Conservation (phyloP, 2,888 invertebrate species). For the Phyto melanocephala region DNA sequence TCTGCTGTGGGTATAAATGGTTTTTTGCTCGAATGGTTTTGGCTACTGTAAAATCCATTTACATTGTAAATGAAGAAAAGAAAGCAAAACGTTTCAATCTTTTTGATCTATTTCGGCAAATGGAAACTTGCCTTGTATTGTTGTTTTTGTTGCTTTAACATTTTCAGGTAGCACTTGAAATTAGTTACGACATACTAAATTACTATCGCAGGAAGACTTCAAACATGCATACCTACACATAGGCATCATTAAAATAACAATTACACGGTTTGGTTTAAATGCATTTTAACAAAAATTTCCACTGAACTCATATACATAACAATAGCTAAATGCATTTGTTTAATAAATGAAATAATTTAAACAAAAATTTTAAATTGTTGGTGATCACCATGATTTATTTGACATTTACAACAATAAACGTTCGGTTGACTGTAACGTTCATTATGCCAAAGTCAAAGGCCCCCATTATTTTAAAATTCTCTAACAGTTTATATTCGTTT, state of each 20-base stretch:
- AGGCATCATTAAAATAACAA: slow-evolving; percentile 32
- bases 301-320: not conserved
- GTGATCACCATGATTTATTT: slow-evolving; percentile 35
- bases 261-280: slow-evolving; percentile 39
- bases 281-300: not conserved
- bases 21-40: slow-evolving; percentile 18
- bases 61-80: not conserved
- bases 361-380: not conserved
- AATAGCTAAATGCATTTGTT: not conserved
- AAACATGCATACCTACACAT: not conserved
- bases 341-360: slow-evolving; percentile 56
- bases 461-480: not conserved
- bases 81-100: not conserved
- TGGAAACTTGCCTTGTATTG: not conserved
- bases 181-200: slow-evolving; percentile 52
- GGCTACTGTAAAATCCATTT: slow-evolving; percentile 34
- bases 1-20: not conserved
- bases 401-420: slow-evolving; percentile 64
- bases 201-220: not conserved
- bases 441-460: not conserved
- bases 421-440: not conserved
- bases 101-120: slow-evolving; percentile 50
- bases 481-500: not conserved
- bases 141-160: not conserved
- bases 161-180: slow-evolving; percentile 60